Conservation (phyloP, 2,888 invertebrate genomes). For the Spisula subtruncata region DNA sequence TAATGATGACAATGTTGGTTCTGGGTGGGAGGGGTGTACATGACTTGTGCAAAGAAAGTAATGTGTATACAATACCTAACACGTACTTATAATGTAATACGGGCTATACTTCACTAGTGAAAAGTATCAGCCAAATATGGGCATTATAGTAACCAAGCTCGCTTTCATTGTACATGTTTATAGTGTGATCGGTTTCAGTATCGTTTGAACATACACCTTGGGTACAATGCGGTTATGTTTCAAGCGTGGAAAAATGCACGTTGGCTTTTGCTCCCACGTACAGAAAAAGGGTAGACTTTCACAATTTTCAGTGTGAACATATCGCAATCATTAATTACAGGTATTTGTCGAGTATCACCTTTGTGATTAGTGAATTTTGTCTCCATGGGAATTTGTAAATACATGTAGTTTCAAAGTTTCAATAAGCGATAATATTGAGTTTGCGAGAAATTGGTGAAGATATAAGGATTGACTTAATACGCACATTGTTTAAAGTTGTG, state of each 20-base stretch:
- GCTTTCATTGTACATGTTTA: neutral
- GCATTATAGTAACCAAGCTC: neutral
- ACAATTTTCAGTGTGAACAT: slow-evolving; percentile 4
- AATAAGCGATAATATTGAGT: neutral
- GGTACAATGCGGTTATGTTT: slow-evolving; percentile 23
- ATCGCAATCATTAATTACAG: slow-evolving; percentile 14
- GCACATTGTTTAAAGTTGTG: neutral
- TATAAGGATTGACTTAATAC: neutral
- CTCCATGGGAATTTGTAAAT: neutral
- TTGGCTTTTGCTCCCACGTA: neutral
- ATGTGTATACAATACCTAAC: neutral
- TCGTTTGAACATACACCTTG: neutral
- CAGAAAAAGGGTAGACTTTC: neutral
- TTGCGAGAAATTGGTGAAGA: neutral
- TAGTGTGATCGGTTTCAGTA: neutral
- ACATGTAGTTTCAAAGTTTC: neutral
- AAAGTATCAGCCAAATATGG: neutral
- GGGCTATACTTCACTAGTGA: neutral
- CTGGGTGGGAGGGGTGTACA: neutral
- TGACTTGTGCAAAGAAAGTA: neutral
- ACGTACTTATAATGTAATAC: neutral
- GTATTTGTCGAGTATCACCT: neutral
- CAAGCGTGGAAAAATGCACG: slow-evolving; percentile 28
- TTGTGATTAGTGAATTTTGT: slow-evolving; percentile 20
- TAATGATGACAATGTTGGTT: neutral